Evolutionary conservation across 1,140 invertebrate genomes (phyloP).

Genomic region (Lanistes nyassanus): DNA sequence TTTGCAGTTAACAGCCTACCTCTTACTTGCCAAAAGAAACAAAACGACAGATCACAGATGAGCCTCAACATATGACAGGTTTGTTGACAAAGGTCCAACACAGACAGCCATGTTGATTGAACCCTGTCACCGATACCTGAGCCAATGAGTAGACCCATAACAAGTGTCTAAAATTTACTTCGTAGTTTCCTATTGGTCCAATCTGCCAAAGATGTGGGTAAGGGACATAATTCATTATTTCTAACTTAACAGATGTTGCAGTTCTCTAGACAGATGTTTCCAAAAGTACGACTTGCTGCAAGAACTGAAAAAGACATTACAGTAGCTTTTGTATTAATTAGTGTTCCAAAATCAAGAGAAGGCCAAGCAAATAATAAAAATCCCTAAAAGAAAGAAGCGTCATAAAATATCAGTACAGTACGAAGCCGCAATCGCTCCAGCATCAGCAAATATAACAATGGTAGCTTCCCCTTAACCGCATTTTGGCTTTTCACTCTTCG

Average conservation of each 20-base stretch:
- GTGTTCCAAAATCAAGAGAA: too few relatives aligned
- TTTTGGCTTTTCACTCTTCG: too few relatives aligned
- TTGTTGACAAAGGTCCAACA: conserved; percentile 22
- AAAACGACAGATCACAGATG: background rate
- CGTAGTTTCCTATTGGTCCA: conserved; percentile 11
- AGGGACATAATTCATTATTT: background rate
- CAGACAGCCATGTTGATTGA: conserved; percentile 22
- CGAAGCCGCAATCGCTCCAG: too few relatives aligned
- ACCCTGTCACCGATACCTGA: conserved; percentile 11
- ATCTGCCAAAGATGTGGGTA: background rate
- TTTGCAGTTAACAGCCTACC: background rate
- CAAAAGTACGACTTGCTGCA: too few relatives aligned
- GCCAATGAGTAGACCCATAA: conserved; percentile 7
- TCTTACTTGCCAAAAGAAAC: background rate
- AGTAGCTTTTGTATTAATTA: background rate
- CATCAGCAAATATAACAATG: too few relatives aligned
- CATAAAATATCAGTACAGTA: too few relatives aligned
- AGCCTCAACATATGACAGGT: conserved; percentile 19
- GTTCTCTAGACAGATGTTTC: too few relatives aligned
- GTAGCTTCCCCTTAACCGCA: too few relatives aligned
- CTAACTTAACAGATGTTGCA: too few relatives aligned
- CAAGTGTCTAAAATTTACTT: background rate
- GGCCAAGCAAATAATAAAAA: too few relatives aligned
- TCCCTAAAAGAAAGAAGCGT: too few relatives aligned
- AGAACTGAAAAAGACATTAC: background rate